Base-by-base conservation (phyloP, 2,113 vertebrate genomes). In the Hippocampus zosterae region DNA sequence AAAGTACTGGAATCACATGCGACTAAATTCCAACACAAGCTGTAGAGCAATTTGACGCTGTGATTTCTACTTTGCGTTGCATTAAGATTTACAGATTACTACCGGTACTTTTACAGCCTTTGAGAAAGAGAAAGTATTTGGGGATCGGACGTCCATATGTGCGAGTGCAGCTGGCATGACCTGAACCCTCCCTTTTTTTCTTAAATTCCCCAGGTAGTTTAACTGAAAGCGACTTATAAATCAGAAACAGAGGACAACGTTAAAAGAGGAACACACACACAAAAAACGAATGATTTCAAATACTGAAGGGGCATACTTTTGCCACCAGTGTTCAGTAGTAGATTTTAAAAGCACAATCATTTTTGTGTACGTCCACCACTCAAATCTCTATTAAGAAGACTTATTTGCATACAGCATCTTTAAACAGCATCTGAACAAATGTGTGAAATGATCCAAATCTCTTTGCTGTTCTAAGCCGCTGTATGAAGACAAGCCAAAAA, bases 381-480 rank as follows among this genome's bases (percentile, higher is more conserved):
- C 11, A 62, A 74, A 66, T 37, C 33, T 69, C 74, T 67, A 21
- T 68, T 5, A 53, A 60, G 60, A 60, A 67, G 50, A 55, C 71
- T 66, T 41, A 55, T 69, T 53, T 81, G 71, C 78, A 81, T 79
- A 59, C 80, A 69, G 74, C 77, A 66, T 52, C 11, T 75, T 59
- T 78, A 73, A 81, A 84, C 65, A 70, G 55, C 79, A 79, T 69
- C 67, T 70, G 67, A 76, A 69, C 41, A 60, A 75, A 59, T 71
- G 68, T 73, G 70, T 81, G 79, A 84, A 85, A 82, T 80, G 76
- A 86, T 76, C 46, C 13, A 57, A 74, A 77, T 68, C 61, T 72
- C 76, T 65, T 70, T 84, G 71, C 73, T 79, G 68, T 79, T 88
- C 75, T 70, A 67, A 79, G 42, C 33, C 16, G 75, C 78, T 84